Evolutionary conservation across 2,888 invertebrate genomes (phyloP), one percentile per base, ranked within the genome.

Genomic region (Horisme vitalbata): DNA sequence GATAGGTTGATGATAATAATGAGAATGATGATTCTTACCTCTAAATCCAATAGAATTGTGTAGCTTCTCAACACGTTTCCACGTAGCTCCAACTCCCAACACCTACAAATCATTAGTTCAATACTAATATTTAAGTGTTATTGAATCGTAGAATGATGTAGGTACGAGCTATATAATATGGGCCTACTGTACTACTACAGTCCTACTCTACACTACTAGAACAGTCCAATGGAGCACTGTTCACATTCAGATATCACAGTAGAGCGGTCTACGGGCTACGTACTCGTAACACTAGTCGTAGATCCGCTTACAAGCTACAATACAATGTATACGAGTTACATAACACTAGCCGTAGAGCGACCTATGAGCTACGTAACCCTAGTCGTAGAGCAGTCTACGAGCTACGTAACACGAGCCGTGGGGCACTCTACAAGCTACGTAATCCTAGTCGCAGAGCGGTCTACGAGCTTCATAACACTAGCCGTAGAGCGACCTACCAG

Each of bases 51-150:
- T 6, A 3, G 60, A 39, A 14, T 45, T 52, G 20, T 64, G 61
- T 8, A 71, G 33, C 45, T 71, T 74, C 47, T 80, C 75, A 2
- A 81, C 81, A 50, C 77, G 68, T 54, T 80, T 83, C 86, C 86
- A 86, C 2, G 71, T 72, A 0, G 75, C 73, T 8, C 82, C 83
- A 7, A 84, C 75, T 18, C 85, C 83, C 15, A 80, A 54, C 13
- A 91, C 81, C 80, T 82, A 46, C 9, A 47, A 28, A 39, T n/a
- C n/a, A n/a, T n/a, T n/a, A n/a, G n/a, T n/a, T n/a, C n/a, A n/a
- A n/a, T n/a, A n/a, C n/a, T n/a, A n/a, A n/a, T n/a, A n/a, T n/a
- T n/a, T n/a, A n/a, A n/a, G n/a, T n/a, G n/a, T n/a, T n/a, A n/a
- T n/a, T n/a, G n/a, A n/a, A n/a, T n/a, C n/a, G n/a, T n/a, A n/a